phyloP scores from a whole-genome alignment of 2,888 invertebrate genomes.

The Stenchaetothrips biformis region DNA sequence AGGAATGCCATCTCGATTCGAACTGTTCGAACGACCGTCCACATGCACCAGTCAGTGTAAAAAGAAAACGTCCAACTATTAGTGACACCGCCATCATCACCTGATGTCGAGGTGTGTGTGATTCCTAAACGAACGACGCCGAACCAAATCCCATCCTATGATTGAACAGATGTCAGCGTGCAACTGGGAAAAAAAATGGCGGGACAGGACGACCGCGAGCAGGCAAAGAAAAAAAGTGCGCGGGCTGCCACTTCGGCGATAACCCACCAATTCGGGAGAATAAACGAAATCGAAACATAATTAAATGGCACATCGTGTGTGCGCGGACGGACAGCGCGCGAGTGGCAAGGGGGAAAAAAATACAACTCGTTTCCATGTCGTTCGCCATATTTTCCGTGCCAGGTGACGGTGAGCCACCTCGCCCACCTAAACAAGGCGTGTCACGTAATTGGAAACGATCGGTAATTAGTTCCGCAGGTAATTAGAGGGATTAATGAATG shows the following conservation, averaged over 20 bases:
- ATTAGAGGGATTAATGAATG: conserved; percentile 19
- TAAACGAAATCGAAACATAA: conserved; percentile 17
- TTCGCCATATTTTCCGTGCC: conserved; percentile 2
- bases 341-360: not conserved
- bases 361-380: not conserved
- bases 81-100: no score
- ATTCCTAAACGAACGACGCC: no score
- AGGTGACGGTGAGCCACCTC: not conserved
- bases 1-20: no score
- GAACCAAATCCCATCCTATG: no score
- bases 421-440: not conserved
- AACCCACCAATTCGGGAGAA: not conserved
- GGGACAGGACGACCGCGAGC: no score
- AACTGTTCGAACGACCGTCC: no score
- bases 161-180: no score
- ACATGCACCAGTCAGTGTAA: no score
- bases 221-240: no score
- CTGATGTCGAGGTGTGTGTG: no score
- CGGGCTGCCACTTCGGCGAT: not conserved
- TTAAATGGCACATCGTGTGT: not conserved
- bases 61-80: no score
- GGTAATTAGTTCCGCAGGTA: not conserved
- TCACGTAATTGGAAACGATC: conserved; percentile 9
- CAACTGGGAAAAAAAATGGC: no score
- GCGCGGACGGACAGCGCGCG: not conserved